Evolutionary conservation across 1,140 invertebrate species (phyloP).

Genomic region (Drosophila auraria): DNA sequence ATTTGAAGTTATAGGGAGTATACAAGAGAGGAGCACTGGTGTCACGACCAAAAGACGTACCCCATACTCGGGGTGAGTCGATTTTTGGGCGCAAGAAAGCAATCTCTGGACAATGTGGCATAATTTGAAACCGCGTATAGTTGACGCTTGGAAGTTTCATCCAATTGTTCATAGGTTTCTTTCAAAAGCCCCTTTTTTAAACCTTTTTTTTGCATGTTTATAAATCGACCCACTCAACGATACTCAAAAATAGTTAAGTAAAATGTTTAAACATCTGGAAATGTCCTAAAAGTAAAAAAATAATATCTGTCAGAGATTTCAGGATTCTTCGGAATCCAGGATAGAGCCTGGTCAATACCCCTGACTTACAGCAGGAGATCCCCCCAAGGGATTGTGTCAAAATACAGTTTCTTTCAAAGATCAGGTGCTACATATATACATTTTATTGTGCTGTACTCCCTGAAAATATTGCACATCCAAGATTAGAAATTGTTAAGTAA

Average conservation of each 20-base stretch:
- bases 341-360: no score
- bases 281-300: background rate
- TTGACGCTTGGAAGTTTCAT: background rate
- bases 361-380: no score
- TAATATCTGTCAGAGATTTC: background rate
- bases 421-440: slow-evolving; percentile 12
- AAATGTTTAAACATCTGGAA: background rate
- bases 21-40: background rate
- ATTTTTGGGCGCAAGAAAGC: background rate
- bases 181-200: background rate
- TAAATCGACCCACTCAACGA: slow-evolving; percentile 10
- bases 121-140: no score
- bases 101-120: background rate
- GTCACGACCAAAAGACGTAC: background rate
- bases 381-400: background rate
- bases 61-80: slow-evolving; percentile 4
- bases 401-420: background rate
- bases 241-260: slow-evolving; percentile 4
- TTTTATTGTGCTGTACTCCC: slow-evolving; percentile 20
- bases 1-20: background rate
- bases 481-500: slow-evolving; percentile 24
- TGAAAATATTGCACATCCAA: slow-evolving; percentile 21
- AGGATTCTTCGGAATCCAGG: no score
- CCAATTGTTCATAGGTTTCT: background rate
- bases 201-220: background rate